Evolutionary conservation across 2,797 vertebrate genomes (phyloP).

Genomic region (Manis javanica): DNA sequence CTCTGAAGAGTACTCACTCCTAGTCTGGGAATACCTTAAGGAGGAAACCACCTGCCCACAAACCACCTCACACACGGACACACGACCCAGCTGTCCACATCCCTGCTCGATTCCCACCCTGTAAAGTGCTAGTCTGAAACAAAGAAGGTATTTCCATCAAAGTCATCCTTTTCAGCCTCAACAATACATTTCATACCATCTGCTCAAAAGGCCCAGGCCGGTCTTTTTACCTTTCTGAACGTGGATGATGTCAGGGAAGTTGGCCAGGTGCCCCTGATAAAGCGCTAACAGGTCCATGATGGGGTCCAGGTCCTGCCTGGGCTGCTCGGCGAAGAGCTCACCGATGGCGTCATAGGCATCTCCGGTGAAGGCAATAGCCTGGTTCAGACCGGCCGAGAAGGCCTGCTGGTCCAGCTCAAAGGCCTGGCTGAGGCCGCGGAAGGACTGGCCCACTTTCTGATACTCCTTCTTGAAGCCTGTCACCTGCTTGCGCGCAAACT

Average conservation of each 20-base stretch:
- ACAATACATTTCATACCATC: background rate
- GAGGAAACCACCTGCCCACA: background rate
- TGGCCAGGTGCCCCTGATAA: slow-evolving; percentile 98
- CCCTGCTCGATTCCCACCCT: background rate
- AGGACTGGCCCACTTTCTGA: slow-evolving; percentile 97
- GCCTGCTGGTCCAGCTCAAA: slow-evolving; percentile 98
- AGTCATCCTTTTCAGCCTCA: background rate
- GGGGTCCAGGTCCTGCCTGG: slow-evolving; percentile 95
- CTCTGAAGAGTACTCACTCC: background rate
- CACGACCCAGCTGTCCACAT: background rate
- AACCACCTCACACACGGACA: background rate
- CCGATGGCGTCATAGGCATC: slow-evolving; percentile 95
- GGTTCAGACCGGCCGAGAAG: slow-evolving; percentile 94
- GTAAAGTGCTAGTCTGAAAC: background rate
- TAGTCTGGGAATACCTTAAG: background rate
- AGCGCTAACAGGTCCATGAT: slow-evolving; percentile 97
- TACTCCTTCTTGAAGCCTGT: slow-evolving; percentile 98
- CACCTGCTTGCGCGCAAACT: slow-evolving; percentile 98
- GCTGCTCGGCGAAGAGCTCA: slow-evolving; percentile 97
- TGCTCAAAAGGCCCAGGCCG: background rate
- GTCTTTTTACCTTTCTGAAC: slow-evolving; percentile 97
- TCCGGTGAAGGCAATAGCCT: slow-evolving; percentile 96
- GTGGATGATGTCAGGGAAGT: slow-evolving; percentile 99
- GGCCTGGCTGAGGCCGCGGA: slow-evolving; percentile 95
- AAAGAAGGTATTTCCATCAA: background rate